A percentile compares a stretch with the other conserved stretches of the same genome.
Evolutionary conservation across 2,113 vertebrate genomes (phyloP).

Genomic region (Corythaeola cristata): DNA sequence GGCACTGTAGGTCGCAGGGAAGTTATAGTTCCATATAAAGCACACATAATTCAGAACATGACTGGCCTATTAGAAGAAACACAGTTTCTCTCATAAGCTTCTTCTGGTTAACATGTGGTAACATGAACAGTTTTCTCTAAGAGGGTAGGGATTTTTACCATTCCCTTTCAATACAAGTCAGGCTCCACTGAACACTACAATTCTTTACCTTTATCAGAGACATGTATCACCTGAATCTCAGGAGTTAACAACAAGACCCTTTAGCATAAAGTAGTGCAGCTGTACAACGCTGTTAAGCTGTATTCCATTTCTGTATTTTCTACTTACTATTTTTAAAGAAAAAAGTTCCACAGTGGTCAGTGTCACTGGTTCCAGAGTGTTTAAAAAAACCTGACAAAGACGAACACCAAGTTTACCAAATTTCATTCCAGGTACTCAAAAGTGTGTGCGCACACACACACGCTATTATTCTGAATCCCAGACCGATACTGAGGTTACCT

Average conservation of each 20-base stretch:
- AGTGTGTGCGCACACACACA: rapidly evolving
- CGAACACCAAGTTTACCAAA: not conserved
- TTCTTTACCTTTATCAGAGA: not conserved
- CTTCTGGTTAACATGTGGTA: not conserved
- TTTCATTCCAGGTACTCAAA: not conserved
- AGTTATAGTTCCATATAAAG: not conserved
- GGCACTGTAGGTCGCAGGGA: not conserved
- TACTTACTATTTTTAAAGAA: not conserved
- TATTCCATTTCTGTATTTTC: not conserved
- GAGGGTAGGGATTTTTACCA: not conserved
- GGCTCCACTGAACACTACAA: not conserved
- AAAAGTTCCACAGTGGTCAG: not conserved
- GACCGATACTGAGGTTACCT: not conserved
- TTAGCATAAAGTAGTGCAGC: not conserved
- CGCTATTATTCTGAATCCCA: not conserved
- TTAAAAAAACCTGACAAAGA: not conserved
- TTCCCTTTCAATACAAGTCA: not conserved
- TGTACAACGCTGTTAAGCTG: not conserved
- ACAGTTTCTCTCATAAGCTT: not conserved
- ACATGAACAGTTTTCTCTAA: not conserved
- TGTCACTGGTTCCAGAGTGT: not conserved
- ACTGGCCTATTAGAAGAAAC: not conserved
- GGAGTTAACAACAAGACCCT: not conserved
- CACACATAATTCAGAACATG: not conserved
- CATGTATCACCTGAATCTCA: not conserved